Evolutionary conservation across 2,888 invertebrate genomes (phyloP).

Genomic region (Exocentrus adspersus): DNA sequence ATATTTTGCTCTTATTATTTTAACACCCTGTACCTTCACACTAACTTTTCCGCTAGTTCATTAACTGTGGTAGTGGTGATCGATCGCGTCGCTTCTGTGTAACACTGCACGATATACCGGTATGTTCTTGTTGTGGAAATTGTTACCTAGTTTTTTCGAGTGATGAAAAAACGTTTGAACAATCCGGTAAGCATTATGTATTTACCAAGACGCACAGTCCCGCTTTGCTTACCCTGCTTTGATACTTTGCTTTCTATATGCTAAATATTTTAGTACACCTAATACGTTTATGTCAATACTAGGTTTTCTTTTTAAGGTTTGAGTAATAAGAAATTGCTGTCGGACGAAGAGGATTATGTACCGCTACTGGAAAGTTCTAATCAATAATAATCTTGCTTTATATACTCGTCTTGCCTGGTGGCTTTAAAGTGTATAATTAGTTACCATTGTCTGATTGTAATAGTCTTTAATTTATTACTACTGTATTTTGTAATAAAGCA

Average conservation of each 20-base stretch:
- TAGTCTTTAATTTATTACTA: no score
- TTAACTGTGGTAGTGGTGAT: constrained; percentile 20
- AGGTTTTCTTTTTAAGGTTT: constrained; percentile 44
- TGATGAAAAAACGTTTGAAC: background rate
- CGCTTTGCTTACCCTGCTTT: background rate
- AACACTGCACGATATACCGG: constrained; percentile 2
- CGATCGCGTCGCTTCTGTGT: constrained; percentile 9
- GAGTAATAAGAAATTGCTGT: constrained; percentile 40
- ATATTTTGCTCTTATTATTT: constrained; percentile 42
- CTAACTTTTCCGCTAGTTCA: constrained; percentile 9
- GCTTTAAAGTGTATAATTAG: no score
- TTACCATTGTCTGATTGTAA: no score
- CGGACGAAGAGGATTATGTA: constrained; percentile 43
- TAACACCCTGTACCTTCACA: constrained; percentile 20
- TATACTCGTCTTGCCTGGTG: constrained; percentile 3
- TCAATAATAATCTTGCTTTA: background rate
- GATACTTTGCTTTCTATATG: background rate
- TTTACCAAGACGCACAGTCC: background rate
- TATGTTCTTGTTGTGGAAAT: no score
- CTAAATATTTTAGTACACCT: background rate
- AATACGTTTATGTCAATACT: no score
- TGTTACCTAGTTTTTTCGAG: no score
- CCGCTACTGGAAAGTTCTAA: constrained; percentile 38
- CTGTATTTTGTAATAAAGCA: no score
- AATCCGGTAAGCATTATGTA: background rate